Conservation (phyloP, 2,888 invertebrate genomes). For the Pelosia muscerda region DNA sequence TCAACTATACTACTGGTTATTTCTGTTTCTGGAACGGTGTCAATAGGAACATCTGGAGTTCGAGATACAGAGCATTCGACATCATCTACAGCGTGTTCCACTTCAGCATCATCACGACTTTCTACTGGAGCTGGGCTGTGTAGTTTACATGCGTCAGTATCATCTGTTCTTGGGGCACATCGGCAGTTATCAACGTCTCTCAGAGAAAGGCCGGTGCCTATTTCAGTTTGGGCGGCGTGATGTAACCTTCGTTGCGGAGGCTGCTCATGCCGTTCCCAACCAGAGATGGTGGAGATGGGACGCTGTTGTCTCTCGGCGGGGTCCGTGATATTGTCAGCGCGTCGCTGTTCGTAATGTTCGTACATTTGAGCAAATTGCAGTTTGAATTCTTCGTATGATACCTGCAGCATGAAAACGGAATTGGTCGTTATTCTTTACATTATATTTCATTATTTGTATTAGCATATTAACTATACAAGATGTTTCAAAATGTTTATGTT, state of each 20-base stretch:
- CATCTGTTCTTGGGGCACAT: slow-evolving; percentile 61
- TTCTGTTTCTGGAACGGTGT: slow-evolving; percentile 24
- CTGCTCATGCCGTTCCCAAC: slow-evolving; percentile 90
- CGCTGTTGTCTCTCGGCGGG: slow-evolving; percentile 96
- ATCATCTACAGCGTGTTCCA: slow-evolving; percentile 72
- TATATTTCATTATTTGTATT: too few species aligned
- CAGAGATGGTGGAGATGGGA: slow-evolving; percentile 98
- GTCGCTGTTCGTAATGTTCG: slow-evolving; percentile 97
- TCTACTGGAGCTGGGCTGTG: slow-evolving; percentile 73
- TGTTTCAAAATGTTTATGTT: too few species aligned
- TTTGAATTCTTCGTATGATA: slow-evolving; percentile 99
- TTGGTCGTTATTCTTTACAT: background rate
- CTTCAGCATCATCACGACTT: slow-evolving; percentile 60
- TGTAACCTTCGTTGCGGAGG: slow-evolving; percentile 41
- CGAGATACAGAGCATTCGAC: slow-evolving; percentile 30
- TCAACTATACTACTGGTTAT: slow-evolving; percentile 56
- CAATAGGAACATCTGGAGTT: slow-evolving; percentile 22
- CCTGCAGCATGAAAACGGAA: slow-evolving; percentile 82
- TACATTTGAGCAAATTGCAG: slow-evolving; percentile 99
- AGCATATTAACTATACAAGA: too few species aligned
- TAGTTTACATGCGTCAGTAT: slow-evolving; percentile 86
- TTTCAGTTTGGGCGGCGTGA: slow-evolving; percentile 82
- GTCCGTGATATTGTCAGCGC: slow-evolving; percentile 98
- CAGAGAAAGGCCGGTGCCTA: slow-evolving; percentile 78
- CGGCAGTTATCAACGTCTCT: slow-evolving; percentile 79